Percentiles rank a stretch among this genome's conserved stretches.
phyloP scores from a whole-genome alignment of 2,113 vertebrate species.

The Amblyornis subalaris region DNA sequence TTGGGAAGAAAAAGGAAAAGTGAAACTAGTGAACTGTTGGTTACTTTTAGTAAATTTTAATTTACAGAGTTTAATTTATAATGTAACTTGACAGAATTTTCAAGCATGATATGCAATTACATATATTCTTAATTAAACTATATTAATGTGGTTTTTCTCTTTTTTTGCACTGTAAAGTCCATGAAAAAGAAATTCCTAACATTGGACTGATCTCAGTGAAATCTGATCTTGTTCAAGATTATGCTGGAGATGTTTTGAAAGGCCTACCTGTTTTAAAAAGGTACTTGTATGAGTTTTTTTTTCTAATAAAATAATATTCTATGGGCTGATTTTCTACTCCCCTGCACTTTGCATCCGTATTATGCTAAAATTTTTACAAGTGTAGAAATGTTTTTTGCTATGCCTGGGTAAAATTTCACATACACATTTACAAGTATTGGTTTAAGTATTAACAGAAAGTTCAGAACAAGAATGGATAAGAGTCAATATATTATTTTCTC shows the following conservation, averaged over 20 bases:
- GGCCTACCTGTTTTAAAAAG: conserved; percentile 41
- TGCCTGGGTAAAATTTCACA: neutral
- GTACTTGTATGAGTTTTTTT: neutral
- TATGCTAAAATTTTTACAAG: neutral
- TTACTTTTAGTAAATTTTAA: neutral
- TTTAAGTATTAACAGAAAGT: neutral
- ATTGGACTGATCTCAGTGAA: conserved; percentile 44
- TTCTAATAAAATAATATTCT: neutral
- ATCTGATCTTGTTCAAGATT: conserved; percentile 32
- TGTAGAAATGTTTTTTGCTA: neutral
- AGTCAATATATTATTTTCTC: neutral
- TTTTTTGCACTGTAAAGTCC: neutral
- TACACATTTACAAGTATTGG: neutral
- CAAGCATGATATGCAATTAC: neutral
- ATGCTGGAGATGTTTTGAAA: conserved; percentile 48
- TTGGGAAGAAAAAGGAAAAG: neutral
- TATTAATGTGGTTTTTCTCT: neutral
- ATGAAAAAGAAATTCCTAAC: neutral
- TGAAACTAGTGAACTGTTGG: neutral
- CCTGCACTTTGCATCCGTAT: neutral
- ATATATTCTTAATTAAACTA: neutral
- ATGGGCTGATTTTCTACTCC: neutral
- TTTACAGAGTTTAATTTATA: neutral
- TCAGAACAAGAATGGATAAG: neutral
- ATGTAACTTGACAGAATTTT: neutral